These are phyloP conservation scores for Epinephelus coioides DNA, from an alignment of 2,797 vertebrate genomes.

Conservation along the genomic window DNA sequence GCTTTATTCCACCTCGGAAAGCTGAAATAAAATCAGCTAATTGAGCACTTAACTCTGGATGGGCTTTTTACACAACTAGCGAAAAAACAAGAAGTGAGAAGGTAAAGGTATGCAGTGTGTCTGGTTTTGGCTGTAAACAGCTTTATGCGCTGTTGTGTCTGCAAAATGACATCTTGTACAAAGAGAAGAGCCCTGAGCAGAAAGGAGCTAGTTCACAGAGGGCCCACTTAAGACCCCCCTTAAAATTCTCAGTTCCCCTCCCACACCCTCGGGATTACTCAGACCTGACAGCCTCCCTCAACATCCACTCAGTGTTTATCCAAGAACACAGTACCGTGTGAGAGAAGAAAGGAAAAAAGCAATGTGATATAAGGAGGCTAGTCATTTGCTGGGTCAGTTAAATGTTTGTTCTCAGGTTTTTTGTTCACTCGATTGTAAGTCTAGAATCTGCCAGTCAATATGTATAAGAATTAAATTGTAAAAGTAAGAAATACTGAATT, in stretches of 20 bases:
- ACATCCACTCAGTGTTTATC: conserved; percentile 34
- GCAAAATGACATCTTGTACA: conserved; percentile 26
- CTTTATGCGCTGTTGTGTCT: conserved; percentile 39
- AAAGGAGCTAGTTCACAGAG: conserved; percentile 12
- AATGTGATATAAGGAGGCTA: neutral
- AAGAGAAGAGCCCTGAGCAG: conserved; percentile 13
- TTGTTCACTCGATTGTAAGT: neutral
- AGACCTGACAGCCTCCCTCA: conserved; percentile 37
- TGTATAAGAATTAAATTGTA: neutral
- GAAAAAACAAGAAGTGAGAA: neutral
- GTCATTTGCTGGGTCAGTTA: conserved; percentile 5
- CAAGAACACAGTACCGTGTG: neutral
- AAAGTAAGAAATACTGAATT: neutral
- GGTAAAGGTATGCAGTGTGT: neutral
- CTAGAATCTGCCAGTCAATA: neutral
- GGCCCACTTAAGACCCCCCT: conserved; percentile 18
- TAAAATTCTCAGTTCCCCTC: conserved; percentile 8
- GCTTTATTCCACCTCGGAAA: neutral
- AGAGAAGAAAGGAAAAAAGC: neutral
- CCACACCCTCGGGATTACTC: conserved; percentile 20
- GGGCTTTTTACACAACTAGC: neutral
- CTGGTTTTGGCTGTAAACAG: conserved; percentile 19
- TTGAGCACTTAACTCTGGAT: neutral
- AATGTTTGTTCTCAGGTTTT: neutral
- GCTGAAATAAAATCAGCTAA: conserved; percentile 5